Evolutionary conservation across 2,113 vertebrate species (phyloP).

Genomic region (Rhizomys pruinosus): DNA sequence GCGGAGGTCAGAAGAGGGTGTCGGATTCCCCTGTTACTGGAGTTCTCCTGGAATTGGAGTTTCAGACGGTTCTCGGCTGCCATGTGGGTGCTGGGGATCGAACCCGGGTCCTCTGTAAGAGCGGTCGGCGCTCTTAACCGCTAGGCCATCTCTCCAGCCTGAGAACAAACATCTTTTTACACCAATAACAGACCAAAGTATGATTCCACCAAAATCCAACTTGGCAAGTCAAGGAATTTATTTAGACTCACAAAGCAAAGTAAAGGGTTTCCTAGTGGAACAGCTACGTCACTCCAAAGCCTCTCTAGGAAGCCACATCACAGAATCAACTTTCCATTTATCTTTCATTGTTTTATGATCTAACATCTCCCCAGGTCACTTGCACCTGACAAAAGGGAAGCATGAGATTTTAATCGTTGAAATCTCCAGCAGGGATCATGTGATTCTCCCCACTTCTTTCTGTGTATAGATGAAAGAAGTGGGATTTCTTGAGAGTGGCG

Average conservation of each 20-base stretch:
- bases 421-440: not conserved
- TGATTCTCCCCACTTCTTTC: not conserved
- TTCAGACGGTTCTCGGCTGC: too few species aligned
- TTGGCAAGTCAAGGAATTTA: not conserved
- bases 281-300: not conserved
- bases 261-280: not conserved
- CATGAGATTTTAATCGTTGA: not conserved
- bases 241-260: not conserved
- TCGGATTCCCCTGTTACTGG: too few species aligned
- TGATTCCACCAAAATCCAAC: not conserved
- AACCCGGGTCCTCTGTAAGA: too few species aligned
- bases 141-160: too few species aligned
- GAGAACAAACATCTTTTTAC: too few species aligned
- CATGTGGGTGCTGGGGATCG: too few species aligned
- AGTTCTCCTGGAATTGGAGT: too few species aligned
- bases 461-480: not conserved
- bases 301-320: not conserved
- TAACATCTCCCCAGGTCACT: not conserved
- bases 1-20: too few species aligned
- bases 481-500: not conserved
- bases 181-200: not conserved
- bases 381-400: not conserved
- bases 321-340: not conserved
- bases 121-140: too few species aligned
- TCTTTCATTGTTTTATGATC: not conserved